A percentile compares a stretch with the other conserved stretches of the same genome.
phyloP scores from a whole-genome alignment of 2,797 vertebrate genomes.

The Macrochelys suwanniensis region DNA sequence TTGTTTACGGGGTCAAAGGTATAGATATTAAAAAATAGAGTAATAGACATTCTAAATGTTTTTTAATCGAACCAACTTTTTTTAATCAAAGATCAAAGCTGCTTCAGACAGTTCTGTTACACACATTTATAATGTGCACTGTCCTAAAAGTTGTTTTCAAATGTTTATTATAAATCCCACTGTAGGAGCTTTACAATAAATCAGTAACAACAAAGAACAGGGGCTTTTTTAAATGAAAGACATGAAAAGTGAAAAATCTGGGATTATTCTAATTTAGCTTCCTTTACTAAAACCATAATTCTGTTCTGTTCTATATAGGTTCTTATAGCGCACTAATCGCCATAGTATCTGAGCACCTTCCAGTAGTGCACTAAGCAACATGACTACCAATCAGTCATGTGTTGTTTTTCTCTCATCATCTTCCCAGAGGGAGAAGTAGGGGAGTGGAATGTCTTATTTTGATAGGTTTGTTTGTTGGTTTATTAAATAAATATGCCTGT shows the following conservation, averaged over 20 bases:
- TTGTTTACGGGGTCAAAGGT: constrained; percentile 9
- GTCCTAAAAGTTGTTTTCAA: neutral
- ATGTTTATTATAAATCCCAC: neutral
- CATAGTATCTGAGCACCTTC: neutral
- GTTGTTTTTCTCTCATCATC: neutral
- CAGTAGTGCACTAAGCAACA: neutral
- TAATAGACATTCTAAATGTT: neutral
- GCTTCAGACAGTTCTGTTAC: neutral
- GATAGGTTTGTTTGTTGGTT: neutral
- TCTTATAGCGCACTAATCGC: neutral
- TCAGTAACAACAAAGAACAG: neutral
- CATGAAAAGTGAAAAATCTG: neutral
- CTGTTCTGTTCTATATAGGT: neutral
- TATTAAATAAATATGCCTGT: neutral
- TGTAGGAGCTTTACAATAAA: neutral
- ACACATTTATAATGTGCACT: constrained; percentile 14
- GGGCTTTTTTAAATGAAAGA: neutral
- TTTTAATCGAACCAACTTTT: constrained; percentile 19
- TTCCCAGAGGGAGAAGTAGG: neutral
- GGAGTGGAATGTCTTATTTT: neutral
- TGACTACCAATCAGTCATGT: neutral
- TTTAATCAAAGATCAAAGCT: neutral
- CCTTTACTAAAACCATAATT: neutral
- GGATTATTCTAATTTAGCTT: neutral
- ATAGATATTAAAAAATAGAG: neutral